These are phyloP conservation scores for Agrilus planipennis DNA, from an alignment of 1,140 invertebrate species.

Conservation along the genomic window DNA sequence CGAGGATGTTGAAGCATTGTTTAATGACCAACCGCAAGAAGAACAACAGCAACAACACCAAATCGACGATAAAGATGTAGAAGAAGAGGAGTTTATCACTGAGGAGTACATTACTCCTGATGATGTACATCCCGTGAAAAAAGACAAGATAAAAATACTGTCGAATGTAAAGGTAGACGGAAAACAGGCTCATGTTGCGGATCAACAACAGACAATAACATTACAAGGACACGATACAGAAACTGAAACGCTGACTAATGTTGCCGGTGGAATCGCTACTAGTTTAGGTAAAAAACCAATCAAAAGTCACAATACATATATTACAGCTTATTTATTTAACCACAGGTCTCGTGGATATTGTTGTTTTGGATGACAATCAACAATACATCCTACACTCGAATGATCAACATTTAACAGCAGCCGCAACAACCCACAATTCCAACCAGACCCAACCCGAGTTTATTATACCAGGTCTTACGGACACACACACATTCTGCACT, in stretches of 20 bases:
- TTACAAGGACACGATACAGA: slow-evolving; percentile 39
- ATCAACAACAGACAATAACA: slow-evolving; percentile 11
- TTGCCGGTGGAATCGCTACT: slow-evolving; percentile 42
- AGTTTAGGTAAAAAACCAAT: too few species aligned
- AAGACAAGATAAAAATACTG: slow-evolving; percentile 25
- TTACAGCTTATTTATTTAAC: too few species aligned
- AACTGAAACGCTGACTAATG: slow-evolving; percentile 42
- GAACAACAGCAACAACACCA: slow-evolving; percentile 31
- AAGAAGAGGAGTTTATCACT: not conserved
- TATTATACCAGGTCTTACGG: slow-evolving; percentile 23
- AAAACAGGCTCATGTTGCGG: not conserved
- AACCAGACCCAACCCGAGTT: slow-evolving; percentile 23
- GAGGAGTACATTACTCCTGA: slow-evolving; percentile 14
- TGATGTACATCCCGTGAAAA: slow-evolving; percentile 1
- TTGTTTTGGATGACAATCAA: slow-evolving; percentile 42
- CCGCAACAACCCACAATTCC: slow-evolving; percentile 17
- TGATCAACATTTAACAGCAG: slow-evolving; percentile 15
- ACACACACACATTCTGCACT: slow-evolving; percentile 6
- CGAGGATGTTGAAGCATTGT: slow-evolving; percentile 29
- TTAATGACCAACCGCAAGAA: slow-evolving; percentile 30
- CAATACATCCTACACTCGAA: slow-evolving; percentile 36
- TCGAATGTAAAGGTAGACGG: slow-evolving; percentile 21
- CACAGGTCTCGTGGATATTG: slow-evolving; percentile 43
- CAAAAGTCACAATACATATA: too few species aligned
- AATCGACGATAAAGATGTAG: slow-evolving; percentile 7